A percentile compares a stretch with the other conserved stretches of the same genome.
phyloP scores from a whole-genome alignment of 2,797 vertebrate species.

The Glossophaga mutica region DNA sequence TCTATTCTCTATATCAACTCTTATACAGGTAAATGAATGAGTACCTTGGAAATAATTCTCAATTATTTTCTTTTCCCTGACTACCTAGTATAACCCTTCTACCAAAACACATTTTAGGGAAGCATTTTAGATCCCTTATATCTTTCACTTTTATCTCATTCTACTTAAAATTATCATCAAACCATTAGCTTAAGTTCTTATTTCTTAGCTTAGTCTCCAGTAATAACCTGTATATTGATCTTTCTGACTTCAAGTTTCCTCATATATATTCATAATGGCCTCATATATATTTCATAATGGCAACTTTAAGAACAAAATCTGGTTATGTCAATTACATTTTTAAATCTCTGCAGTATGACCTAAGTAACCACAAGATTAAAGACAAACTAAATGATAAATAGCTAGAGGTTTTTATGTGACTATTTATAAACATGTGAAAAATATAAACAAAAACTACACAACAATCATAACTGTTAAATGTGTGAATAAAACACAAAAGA shows the following conservation, averaged over 20 bases:
- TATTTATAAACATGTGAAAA: neutral
- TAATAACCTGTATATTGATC: neutral
- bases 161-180: neutral
- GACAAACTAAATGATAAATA: neutral
- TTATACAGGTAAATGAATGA: neutral
- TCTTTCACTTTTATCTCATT: neutral
- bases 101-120: neutral
- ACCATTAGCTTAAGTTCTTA: neutral
- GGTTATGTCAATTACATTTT: neutral
- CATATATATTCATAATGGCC: neutral
- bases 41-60: neutral
- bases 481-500: neutral
- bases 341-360: neutral
- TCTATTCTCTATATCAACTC: neutral
- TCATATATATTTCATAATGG: neutral
- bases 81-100: neutral
- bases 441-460: neutral
- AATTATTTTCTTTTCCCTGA: neutral
- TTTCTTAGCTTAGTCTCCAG: neutral
- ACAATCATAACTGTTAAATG: neutral
- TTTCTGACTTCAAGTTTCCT: neutral
- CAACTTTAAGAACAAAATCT: neutral
- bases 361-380: neutral
- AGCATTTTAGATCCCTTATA: too few species aligned
- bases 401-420: neutral